Evolutionary conservation across 2,888 invertebrate genomes (phyloP).

Genomic region (Erebia ligea): DNA sequence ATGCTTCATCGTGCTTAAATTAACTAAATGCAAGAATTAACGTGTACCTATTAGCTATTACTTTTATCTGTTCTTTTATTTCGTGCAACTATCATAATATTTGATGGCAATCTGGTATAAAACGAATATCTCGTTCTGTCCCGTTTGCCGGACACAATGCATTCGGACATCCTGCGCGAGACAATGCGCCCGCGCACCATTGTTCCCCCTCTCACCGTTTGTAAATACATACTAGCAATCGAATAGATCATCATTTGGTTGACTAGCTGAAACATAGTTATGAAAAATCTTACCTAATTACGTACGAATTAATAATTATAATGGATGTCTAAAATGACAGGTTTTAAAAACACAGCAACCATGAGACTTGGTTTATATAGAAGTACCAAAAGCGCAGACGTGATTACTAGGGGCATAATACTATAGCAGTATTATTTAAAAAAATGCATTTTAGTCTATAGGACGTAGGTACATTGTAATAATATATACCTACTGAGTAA

Average conservation of each 20-base stretch:
- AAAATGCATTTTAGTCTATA: no score
- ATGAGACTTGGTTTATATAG: no score
- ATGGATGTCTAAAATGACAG: background rate
- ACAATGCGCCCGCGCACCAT: constrained; percentile 75
- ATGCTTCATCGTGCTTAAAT: background rate
- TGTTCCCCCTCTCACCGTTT: constrained; percentile 71
- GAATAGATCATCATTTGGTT: constrained; percentile 49
- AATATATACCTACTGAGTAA: no score
- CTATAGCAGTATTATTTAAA: no score
- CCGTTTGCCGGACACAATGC: constrained; percentile 78
- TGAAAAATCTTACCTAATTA: constrained; percentile 26
- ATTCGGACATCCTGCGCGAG: constrained; percentile 76
- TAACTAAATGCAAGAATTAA: background rate
- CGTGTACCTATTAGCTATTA: background rate
- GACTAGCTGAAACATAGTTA: constrained; percentile 19
- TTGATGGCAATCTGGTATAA: constrained; percentile 53
- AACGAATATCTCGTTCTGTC: constrained; percentile 78
- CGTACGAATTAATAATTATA: no score
- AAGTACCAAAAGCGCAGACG: no score
- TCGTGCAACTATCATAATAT: constrained; percentile 38
- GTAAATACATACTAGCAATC: constrained; percentile 65
- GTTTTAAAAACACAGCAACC: background rate
- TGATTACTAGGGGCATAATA: no score
- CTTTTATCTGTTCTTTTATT: constrained; percentile 6
- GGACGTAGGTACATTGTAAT: no score